Evolutionary conservation across 2,113 vertebrate genomes (phyloP), one percentile per base, ranked within the genome.

Genomic region (Megalops atlanticus): DNA sequence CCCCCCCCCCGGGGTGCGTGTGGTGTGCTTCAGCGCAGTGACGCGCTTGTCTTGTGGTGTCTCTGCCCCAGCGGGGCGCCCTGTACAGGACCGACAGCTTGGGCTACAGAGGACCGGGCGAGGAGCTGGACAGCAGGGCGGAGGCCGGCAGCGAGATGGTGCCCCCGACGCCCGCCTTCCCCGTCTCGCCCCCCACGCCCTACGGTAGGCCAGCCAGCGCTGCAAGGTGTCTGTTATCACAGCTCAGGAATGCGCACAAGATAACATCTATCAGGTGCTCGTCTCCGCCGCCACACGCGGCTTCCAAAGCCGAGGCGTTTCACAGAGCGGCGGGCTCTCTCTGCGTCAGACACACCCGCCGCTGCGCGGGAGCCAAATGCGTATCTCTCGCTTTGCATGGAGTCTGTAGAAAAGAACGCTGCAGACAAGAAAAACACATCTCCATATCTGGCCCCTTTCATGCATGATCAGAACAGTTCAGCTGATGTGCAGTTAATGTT

Each of bases 141-240:
- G 83, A 89, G 85, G 88, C 81, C 1, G 88, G 86, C 33, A 86
- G 82, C 43, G 89, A 93, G 82, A 6, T 87, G 2, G 35, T 91
- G 40, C 90, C 92, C 0, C 43, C 91, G 0, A 96, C 94, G 3
- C 94, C 96, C 0, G 86, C 90, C 14, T 97, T 96, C 89, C 94
- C 96, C 0, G 90, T 97, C 81, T 94, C 95, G 72, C 95, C 97
- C 14, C 94, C 94, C 27, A 95, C 94, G 0, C 91, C 95, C 0
- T 96, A 96, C 0, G 93, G 98, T 98, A 92, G 95, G 92, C 74
- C 38, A n/a, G 18, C 35, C 21, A 24, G 21, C 45, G n/a, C 52
- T 24, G 21, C 52, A 58, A 58, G 52, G 52, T 24, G 52, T 58
- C 52, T 64, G 5, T n/a, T 64, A 64, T 64, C 58, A 31, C 24